Evolutionary conservation across 1,140 invertebrate genomes (phyloP).

Genomic region (Brachionus asplanchnoidis): DNA sequence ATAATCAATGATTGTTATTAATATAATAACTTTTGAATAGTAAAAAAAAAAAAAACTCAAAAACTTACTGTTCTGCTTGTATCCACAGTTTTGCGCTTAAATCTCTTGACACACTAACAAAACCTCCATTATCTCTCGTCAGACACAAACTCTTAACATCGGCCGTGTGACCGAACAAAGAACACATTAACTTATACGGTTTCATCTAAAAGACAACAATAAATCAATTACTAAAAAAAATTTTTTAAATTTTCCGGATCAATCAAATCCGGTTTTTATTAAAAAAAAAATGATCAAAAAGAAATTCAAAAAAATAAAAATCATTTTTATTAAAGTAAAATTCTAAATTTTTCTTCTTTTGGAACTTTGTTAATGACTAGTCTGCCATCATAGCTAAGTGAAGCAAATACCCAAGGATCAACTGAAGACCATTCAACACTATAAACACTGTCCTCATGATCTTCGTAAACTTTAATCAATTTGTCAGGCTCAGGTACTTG

Average conservation of each 20-base stretch:
- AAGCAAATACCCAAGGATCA: constrained; percentile 97
- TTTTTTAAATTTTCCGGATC: not conserved
- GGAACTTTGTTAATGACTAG: constrained; percentile 87
- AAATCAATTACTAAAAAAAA: not conserved
- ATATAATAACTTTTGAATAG: not conserved
- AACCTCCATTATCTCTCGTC: constrained; percentile 18
- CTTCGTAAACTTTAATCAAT: constrained; percentile 79
- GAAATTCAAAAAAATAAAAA: not conserved
- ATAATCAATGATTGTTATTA: no score
- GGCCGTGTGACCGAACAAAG: constrained; percentile 26
- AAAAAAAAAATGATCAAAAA: not conserved
- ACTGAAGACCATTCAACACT: constrained; percentile 90
- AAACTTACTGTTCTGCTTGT: not conserved
- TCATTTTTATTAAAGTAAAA: not conserved
- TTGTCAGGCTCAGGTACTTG: constrained; percentile 63
- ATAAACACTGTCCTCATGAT: constrained; percentile 96
- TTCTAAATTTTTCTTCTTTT: constrained; percentile 61
- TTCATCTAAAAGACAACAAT: not conserved
- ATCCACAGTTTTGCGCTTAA: constrained; percentile 25
- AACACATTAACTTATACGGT: constrained; percentile 24
- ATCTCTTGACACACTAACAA: constrained; percentile 40
- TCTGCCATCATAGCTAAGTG: constrained; percentile 88
- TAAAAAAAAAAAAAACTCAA: not conserved
- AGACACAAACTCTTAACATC: constrained; percentile 33
- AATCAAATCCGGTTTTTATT: not conserved